phyloP scores from a whole-genome alignment of 2,113 vertebrate species.

The Myiopsitta monachus region DNA sequence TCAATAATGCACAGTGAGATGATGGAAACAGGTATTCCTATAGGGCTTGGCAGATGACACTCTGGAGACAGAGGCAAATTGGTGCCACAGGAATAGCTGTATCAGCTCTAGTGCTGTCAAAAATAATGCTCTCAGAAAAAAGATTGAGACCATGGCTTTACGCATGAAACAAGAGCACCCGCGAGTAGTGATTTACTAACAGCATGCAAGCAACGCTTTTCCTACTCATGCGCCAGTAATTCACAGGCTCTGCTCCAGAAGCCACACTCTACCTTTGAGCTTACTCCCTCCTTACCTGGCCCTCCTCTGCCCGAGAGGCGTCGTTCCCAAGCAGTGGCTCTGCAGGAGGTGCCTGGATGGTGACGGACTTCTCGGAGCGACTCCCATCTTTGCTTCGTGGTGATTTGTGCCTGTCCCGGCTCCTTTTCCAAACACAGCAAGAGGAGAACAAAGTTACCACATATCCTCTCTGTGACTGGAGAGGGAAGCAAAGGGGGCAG shows the following conservation, averaged over 20 bases:
- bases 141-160: background rate
- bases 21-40: background rate
- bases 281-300: slow-evolving; percentile 78
- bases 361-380: slow-evolving; percentile 92
- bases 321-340: slow-evolving; percentile 86
- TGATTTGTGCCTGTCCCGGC: slow-evolving; percentile 89
- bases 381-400: slow-evolving; percentile 87
- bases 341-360: slow-evolving; percentile 87
- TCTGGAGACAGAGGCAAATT: background rate
- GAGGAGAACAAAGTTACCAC: background rate
- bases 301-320: slow-evolving; percentile 76
- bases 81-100: background rate
- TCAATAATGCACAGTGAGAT: background rate
- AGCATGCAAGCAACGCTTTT: background rate
- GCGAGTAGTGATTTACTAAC: background rate
- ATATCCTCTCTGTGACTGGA: background rate
- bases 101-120: background rate
- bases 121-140: background rate
- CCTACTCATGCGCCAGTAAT: fast-evolving
- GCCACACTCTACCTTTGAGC: fast-evolving
- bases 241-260: background rate
- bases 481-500: background rate
- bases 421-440: slow-evolving; percentile 78
- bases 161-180: background rate
- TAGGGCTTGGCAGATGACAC: background rate